A percentile compares a stretch with the other conserved stretches of the same genome.
Evolutionary conservation across 2,113 vertebrate species (phyloP).

Genomic region (Nothoprocta pentlandii): DNA sequence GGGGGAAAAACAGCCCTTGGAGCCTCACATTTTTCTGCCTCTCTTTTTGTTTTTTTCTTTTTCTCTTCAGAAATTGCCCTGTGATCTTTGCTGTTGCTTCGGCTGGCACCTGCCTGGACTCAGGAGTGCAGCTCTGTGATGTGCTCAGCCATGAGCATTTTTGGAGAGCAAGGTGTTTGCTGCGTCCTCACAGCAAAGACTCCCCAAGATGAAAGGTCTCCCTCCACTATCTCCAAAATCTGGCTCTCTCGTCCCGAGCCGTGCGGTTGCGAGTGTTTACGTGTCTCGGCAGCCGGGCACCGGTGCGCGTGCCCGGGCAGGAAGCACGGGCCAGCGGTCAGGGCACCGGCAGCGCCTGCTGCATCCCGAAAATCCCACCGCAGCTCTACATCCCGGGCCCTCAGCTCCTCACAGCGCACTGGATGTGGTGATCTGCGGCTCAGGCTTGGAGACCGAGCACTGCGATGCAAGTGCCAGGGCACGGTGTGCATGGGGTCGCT

Average conservation of each 20-base stretch:
- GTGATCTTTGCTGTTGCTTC: neutral
- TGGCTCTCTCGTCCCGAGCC: neutral
- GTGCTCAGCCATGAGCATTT: fast-evolving
- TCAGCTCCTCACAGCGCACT: neutral
- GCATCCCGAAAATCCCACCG: neutral
- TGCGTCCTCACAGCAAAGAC: neutral
- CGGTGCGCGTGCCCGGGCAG: neutral
- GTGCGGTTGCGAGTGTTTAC: fast-evolving
- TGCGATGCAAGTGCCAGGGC: neutral
- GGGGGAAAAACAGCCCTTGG: neutral
- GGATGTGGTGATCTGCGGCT: neutral
- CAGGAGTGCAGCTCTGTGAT: neutral
- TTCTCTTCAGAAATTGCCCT: neutral
- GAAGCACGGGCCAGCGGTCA: neutral
- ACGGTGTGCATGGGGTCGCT: fast-evolving
- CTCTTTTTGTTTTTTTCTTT: neutral
- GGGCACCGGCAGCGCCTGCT: neutral
- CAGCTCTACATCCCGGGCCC: neutral
- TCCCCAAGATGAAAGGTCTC: neutral
- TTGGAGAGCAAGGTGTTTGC: neutral
- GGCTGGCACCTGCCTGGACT: fast-evolving
- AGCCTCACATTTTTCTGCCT: conserved; percentile 12
- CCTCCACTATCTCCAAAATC: neutral
- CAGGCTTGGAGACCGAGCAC: fast-evolving
- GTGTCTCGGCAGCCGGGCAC: neutral